Evolutionary conservation across 2,888 invertebrate genomes (phyloP).

Genomic region (Catotricha subobsoleta): DNA sequence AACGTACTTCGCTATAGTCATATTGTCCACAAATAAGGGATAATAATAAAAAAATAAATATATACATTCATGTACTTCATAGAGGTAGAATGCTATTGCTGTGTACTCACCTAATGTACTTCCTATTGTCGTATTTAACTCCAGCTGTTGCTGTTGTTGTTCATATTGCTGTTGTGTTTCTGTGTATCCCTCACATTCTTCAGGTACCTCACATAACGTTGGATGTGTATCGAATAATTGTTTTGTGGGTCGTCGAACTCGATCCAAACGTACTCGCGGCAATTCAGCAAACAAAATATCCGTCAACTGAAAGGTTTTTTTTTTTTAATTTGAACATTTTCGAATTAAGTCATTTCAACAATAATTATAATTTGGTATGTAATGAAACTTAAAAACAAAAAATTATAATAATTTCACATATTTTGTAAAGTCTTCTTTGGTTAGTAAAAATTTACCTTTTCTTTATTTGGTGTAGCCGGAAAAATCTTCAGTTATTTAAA

Average conservation of each 20-base stretch:
- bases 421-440: too few species aligned
- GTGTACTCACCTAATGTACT: constrained; percentile 30
- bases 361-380: too few species aligned
- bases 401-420: too few species aligned
- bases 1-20: too few species aligned
- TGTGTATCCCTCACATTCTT: constrained; percentile 21
- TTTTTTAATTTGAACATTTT: too few species aligned
- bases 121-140: constrained; percentile 27
- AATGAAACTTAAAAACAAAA: too few species aligned
- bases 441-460: constrained; percentile 18
- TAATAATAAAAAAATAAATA: too few species aligned
- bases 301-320: constrained; percentile 24
- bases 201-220: constrained; percentile 41
- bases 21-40: too few species aligned
- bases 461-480: constrained; percentile 30
- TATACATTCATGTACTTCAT: too few species aligned
- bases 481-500: constrained; percentile 22
- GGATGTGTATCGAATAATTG: constrained; percentile 39
- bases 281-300: constrained; percentile 31
- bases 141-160: constrained; percentile 17
- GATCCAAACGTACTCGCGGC: constrained; percentile 46
- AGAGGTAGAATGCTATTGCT: too few species aligned
- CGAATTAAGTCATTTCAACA: too few species aligned
- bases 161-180: background rate
- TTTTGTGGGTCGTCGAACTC: constrained; percentile 35